Base-by-base conservation (phyloP, 2,797 vertebrate genomes). In the Sebastiscus albofasciatus region DNA sequence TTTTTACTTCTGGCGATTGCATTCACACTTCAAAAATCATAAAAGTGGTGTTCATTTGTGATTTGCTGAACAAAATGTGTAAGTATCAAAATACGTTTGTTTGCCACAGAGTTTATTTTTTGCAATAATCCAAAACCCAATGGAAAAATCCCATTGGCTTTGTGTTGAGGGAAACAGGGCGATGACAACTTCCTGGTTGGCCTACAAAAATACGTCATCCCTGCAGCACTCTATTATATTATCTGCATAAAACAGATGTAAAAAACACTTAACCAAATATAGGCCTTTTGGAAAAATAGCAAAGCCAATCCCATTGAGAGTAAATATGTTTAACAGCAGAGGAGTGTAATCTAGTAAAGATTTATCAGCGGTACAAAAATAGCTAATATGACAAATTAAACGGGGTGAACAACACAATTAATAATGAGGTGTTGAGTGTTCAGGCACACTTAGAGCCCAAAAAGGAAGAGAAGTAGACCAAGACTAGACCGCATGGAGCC, bases 401-500 rank as follows among this genome's bases (percentile, higher is more conserved):
- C 16, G 13, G 6, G n/a, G 18, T 33, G 31, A 78, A 64, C 18
- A 78, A 64, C 18, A 79, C 16, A 36, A 73, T 75, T 67, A 34
- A 76, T 79, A 68, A 72, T 34, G 36, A 81, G 27, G 36, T 52
- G 61, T 22, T 72, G 67, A 78, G 34, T 60, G 14, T 64, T 79
- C 5, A 62, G 62, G 24, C 58, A 67, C 7, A 72, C 20, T 55
- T 24, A 49, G n/a, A 86, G 22, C 67, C 84, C 60, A 80, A 87
- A 79, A 86, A 85, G 82, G 84, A 79, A 67, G n/a, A 58, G 55
- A 82, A 39, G 24, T 2, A n/a, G 49, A 87, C 75, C 62, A 62
- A 83, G 80, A 74, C 60, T 18, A 80, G 70, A 79, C 54, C 2
- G 75, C 70, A 61, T 36, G 68, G 78, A 85, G 80, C 75, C 83